Evolutionary conservation across 2,113 vertebrate genomes (phyloP), one percentile per base, ranked within the genome.

Genomic region (Anhinga anhinga): DNA sequence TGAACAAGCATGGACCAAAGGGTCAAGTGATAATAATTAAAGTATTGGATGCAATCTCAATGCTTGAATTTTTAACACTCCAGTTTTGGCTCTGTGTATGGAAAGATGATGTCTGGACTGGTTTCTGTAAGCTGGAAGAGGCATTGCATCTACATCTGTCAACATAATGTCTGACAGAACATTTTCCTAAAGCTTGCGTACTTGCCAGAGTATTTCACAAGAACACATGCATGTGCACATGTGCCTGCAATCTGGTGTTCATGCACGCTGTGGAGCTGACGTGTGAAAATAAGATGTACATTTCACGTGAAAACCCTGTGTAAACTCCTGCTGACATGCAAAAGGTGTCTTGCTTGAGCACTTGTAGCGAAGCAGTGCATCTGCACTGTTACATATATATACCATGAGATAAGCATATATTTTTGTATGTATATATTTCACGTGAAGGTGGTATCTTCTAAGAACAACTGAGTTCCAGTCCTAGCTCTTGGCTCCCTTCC

Each of bases 21-120:
- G 97, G 95, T 97, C 95, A 97, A 97, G 95, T 92, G 93, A 96
- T 95, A 96, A 93, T 88, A 95, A 95, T 96, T 97, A 91, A 76
- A 95, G 93, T 93, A 83, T 67, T 96, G 80, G 59, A 90, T 87
- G 72, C 65, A 53, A 86, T 95, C 89, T 92, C 87, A 89, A 14
- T 84, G 73, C 50, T 91, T 91, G 85, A 78, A 89, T 95, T 96
- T 89, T 95, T 91, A 94, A 58, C 74, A 61, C 90, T 96, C 55
- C 30, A 20, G n/a, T 90, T 89, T 85, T 94, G 84, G 91, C 90
- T 94, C 71, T 78, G 36, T 62, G 5, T 45, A 55, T 94, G 94
- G 95, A 94, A 97, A 88, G 91, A 91, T 87, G 74, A 70, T 97
- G 93, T 93, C 87, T 94, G 95, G 79, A 58, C 74, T 86, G 84